Conservation (phyloP, 92 coral and sea anemone genomes). For the Meandrina meandrites region DNA sequence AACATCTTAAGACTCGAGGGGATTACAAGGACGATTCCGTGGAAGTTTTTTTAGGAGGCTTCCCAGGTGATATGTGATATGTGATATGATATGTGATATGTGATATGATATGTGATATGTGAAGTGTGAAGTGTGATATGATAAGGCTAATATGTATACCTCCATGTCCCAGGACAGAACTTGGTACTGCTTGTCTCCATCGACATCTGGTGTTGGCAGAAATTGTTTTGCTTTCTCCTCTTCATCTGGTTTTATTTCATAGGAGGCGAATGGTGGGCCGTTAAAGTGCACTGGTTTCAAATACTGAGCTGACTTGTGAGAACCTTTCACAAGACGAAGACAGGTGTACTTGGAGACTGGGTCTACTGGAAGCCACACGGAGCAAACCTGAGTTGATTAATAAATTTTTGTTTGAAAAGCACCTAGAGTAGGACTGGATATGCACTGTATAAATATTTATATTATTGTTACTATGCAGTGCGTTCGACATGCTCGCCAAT, state of each 20-base stretch:
- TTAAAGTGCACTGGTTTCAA: constrained; percentile 51
- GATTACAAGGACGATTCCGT: too few species aligned
- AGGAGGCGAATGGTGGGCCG: constrained; percentile 39
- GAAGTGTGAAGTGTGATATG: too few species aligned
- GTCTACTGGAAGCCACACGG: constrained; percentile 55
- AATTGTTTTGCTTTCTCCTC: constrained; percentile 31
- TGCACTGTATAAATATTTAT: too few species aligned
- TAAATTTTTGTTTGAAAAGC: background rate
- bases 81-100: too few species aligned
- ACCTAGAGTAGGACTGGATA: too few species aligned
- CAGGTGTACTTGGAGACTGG: constrained; percentile 52
- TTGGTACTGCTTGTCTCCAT: constrained; percentile 22
- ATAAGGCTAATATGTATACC: background rate
- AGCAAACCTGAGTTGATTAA: constrained; percentile 41
- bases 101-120: too few species aligned
- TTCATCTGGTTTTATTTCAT: constrained; percentile 32
- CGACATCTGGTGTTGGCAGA: constrained; percentile 41
- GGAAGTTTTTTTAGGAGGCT: too few species aligned
- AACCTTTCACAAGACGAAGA: constrained; percentile 56
- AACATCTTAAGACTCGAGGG: too few species aligned
- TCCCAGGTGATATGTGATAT: too few species aligned
- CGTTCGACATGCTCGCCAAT: too few species aligned
- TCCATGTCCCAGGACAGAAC: constrained; percentile 59
- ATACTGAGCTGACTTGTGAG: constrained; percentile 36
- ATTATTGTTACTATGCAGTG: too few species aligned